These are phyloP conservation scores for Enteromius viviparus DNA, from an alignment of 2,797 vertebrate species.

Conservation along the genomic window DNA sequence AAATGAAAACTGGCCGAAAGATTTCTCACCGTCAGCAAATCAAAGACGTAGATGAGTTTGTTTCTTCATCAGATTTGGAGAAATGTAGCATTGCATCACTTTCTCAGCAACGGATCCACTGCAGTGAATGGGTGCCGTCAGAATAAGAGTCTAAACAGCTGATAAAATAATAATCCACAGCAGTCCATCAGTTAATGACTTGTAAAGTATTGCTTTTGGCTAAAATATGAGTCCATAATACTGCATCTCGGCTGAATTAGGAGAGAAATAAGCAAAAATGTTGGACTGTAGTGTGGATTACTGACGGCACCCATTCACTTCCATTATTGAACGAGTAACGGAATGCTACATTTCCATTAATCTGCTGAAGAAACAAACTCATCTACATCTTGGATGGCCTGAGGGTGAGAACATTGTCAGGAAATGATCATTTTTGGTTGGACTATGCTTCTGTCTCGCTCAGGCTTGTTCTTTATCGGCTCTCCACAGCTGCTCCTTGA, in stretches of 20 bases:
- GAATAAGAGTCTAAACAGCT: not conserved
- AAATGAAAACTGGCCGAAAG: not conserved
- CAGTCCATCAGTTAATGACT: not conserved
- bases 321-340: not conserved
- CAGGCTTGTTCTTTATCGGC: constrained; percentile 90
- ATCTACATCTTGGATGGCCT: not conserved
- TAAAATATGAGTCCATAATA: not conserved
- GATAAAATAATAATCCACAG: not conserved
- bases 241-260: not conserved
- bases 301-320: not conserved
- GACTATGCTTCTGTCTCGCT: constrained; percentile 18
- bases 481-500: constrained; percentile 95
- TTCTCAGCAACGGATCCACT: not conserved
- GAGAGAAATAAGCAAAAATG: not conserved
- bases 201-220: not conserved
- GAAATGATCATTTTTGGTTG: not conserved
- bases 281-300: not conserved
- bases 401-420: not conserved
- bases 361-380: not conserved
- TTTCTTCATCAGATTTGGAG: not conserved
- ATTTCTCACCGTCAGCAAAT: not conserved
- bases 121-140: too few species aligned
- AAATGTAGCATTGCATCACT: not conserved
- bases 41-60: not conserved
- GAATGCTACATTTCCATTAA: not conserved